These are phyloP conservation scores for Campylorhamphus procurvoides DNA, from an alignment of 2,113 vertebrate genomes.

Conservation along the genomic window DNA sequence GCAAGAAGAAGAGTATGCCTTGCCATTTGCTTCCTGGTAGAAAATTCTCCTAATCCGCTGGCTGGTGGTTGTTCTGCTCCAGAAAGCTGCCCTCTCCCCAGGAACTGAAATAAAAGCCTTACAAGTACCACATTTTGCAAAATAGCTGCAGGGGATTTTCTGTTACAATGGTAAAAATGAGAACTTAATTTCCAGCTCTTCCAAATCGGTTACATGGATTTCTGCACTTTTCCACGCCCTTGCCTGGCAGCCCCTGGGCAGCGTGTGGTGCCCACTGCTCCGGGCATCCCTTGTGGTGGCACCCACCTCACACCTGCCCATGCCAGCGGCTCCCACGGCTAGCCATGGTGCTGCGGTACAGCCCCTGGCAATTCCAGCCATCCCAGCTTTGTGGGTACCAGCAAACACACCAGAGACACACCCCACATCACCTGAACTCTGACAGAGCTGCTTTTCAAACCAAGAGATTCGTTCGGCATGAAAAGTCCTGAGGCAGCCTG, in stretches of 20 bases:
- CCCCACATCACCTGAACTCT: not conserved
- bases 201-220: not conserved
- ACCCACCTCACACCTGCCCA: too few relatives aligned
- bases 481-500: not conserved
- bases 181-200: not conserved
- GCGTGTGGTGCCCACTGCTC: not conserved
- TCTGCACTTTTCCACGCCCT: not conserved
- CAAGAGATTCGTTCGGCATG: not conserved
- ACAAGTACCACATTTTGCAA: not conserved
- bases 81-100: not conserved
- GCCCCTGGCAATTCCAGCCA: too few relatives aligned
- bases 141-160: not conserved
- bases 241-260: not conserved
- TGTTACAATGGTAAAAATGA: not conserved
- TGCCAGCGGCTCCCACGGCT: rapidly evolving
- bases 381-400: rapidly evolving
- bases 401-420: not conserved
- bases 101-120: not conserved
- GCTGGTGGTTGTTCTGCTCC: not conserved
- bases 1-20: not conserved
- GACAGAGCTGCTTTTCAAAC: not conserved
- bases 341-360: not conserved
- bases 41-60: not conserved
- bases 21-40: not conserved
- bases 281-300: not conserved